phyloP scores from a whole-genome alignment of 1,140 invertebrate genomes.

The Drosophila repleta region DNA sequence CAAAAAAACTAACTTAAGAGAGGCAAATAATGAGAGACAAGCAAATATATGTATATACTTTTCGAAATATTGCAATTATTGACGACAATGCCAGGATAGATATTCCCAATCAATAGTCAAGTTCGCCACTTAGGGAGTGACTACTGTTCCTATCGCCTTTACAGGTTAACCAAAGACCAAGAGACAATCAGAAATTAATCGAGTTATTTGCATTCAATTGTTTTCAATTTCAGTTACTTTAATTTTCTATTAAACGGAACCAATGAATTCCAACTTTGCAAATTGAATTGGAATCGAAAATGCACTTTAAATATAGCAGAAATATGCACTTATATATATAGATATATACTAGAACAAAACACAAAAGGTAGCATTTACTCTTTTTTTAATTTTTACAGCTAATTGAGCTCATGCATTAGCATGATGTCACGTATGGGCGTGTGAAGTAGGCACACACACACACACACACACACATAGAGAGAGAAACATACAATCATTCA shows the following conservation, averaged over 20 bases:
- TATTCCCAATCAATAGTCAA: neutral
- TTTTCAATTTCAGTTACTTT: neutral
- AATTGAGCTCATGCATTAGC: constrained; percentile 66
- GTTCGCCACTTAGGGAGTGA: neutral
- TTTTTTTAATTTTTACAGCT: constrained; percentile 10
- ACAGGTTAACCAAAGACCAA: constrained; percentile 7
- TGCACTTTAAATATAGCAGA: too few relatives aligned
- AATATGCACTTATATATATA: neutral
- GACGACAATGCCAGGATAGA: too few relatives aligned
- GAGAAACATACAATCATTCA: neutral
- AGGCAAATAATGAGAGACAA: neutral
- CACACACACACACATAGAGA: constrained; percentile 1
- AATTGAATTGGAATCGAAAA: constrained; percentile 52
- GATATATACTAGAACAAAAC: neutral
- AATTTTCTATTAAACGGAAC: neutral
- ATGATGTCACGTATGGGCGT: constrained; percentile 68
- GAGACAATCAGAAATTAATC: neutral
- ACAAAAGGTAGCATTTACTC: neutral
- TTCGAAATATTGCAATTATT: neutral
- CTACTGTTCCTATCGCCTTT: neutral
- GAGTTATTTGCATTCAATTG: neutral
- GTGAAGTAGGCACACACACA: constrained; percentile 22
- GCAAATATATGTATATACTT: too few relatives aligned
- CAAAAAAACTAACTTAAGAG: constrained; percentile 9
- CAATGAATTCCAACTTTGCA: constrained; percentile 12